phyloP scores from a whole-genome alignment of 2,888 invertebrate species.

The Glyphotaelius pellucidus region DNA sequence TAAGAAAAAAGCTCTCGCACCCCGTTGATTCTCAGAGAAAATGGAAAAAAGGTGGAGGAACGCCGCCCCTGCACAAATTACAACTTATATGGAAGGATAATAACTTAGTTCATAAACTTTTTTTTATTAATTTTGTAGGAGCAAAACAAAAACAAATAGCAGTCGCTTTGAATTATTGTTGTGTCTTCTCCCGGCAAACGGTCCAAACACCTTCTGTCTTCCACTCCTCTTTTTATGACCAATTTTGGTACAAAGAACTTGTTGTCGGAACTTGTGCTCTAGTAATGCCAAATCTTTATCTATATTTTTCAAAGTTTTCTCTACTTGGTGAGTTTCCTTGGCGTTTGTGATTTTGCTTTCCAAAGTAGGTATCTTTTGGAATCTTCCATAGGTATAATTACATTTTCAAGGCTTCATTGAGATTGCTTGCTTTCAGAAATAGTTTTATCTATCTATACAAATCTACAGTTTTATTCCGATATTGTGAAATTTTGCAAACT shows the following conservation, averaged over 20 bases:
- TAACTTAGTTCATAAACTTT: too few species aligned
- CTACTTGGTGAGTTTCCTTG: neutral
- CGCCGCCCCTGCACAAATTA: too few species aligned
- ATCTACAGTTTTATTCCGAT: too few species aligned
- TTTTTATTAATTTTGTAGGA: too few species aligned
- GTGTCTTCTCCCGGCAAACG: neutral
- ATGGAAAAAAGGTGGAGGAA: too few species aligned
- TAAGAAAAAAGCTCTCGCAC: too few species aligned
- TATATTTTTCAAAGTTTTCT: neutral
- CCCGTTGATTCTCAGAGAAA: too few species aligned
- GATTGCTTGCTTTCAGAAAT: neutral
- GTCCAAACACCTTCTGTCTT: neutral
- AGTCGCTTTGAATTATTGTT: too few species aligned
- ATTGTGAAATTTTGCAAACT: too few species aligned
- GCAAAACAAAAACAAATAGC: too few species aligned
- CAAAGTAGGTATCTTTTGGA: neutral
- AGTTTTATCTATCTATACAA: neutral
- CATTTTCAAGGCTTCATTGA: neutral
- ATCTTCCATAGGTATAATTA: neutral
- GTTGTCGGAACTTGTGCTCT: neutral
- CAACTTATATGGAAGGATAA: too few species aligned
- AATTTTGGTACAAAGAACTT: neutral
- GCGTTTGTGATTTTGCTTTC: neutral
- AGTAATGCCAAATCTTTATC: neutral
- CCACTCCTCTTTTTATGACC: neutral